Conservation (phyloP, 2,797 vertebrate species). For the Anguilla megastoma region DNA sequence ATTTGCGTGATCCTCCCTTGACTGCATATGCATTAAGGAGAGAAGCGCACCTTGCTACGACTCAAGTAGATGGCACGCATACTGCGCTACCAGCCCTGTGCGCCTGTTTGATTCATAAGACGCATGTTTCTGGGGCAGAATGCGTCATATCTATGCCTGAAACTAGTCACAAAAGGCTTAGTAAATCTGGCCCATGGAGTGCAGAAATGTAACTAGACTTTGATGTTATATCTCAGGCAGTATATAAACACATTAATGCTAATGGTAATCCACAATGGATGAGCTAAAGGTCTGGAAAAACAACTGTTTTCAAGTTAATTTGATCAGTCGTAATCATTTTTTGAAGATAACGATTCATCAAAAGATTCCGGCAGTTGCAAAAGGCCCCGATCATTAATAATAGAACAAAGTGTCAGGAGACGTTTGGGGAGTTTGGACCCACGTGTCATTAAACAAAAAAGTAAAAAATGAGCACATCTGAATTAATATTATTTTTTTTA, state of each 20-base stretch:
- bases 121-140: too few relatives aligned
- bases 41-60: too few relatives aligned
- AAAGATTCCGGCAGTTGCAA: slow-evolving; percentile 64
- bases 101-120: too few relatives aligned
- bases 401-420: slow-evolving; percentile 71
- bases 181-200: neutral
- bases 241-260: slow-evolving; percentile 57
- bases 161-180: too few relatives aligned
- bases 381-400: slow-evolving; percentile 75
- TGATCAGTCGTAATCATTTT: slow-evolving; percentile 66
- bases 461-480: slow-evolving; percentile 60
- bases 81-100: too few relatives aligned
- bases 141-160: too few relatives aligned
- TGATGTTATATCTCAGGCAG: neutral
- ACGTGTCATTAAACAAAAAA: slow-evolving; percentile 69
- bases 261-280: slow-evolving; percentile 67
- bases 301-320: slow-evolving; percentile 60
- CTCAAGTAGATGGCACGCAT: too few relatives aligned
- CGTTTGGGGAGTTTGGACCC: slow-evolving; percentile 65
- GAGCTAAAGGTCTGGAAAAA: slow-evolving; percentile 55
- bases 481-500: slow-evolving; percentile 61
- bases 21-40: too few relatives aligned
- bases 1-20: too few relatives aligned
- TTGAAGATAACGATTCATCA: slow-evolving; percentile 66
- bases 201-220: neutral